Evolutionary conservation across 1,140 invertebrate genomes (phyloP), one percentile per base, ranked within the genome.

Genomic region (Tetramorium parvispinum): DNA sequence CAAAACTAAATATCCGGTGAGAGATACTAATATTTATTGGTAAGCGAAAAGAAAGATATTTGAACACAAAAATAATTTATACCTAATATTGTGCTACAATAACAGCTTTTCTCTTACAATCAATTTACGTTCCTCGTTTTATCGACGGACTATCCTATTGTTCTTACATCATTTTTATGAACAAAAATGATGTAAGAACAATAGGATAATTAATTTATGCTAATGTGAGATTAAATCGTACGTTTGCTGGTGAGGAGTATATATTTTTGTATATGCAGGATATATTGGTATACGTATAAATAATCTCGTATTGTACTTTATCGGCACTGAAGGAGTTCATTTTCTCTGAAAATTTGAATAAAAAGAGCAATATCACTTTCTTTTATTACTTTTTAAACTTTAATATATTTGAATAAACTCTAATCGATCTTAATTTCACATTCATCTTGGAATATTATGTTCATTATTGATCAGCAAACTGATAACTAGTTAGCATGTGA

Each of bases 211-310:
- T 70, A 43, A 53, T 10, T 68, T 49, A 40, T 70, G 5, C 21
- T 81, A 70, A 81, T 4, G 16, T 51, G 24, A 66, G 2, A 79
- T 65, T 63, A 13, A 78, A 53, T 51, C 27, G 37, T 78, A 78
- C n/a, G n/a, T 68, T 37, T 57, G 37, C 4, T 27, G 24, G 11
- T 37, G 8, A 61, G 18, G 11, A 66, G n/a, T 51, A 40, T 68
- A 11, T 53, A 53, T 81, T 40, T 81, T 81, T 81, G 4, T 55
- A 55, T 10, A 71, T 7, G 71, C 53, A 37, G 43, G 18, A 43
- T 49, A 59, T 59, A 21, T 83, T 27, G 24, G 24, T 46, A 59
- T 32, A 73, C 16, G 18, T 83, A 75, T 57, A 27, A 40, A 71
- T 82, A 59, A 82, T 71, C 27, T 27, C 0, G 7, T 46, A 32